phyloP scores from a whole-genome alignment of 2,113 vertebrate genomes.

The Clarias macrocephalus region DNA sequence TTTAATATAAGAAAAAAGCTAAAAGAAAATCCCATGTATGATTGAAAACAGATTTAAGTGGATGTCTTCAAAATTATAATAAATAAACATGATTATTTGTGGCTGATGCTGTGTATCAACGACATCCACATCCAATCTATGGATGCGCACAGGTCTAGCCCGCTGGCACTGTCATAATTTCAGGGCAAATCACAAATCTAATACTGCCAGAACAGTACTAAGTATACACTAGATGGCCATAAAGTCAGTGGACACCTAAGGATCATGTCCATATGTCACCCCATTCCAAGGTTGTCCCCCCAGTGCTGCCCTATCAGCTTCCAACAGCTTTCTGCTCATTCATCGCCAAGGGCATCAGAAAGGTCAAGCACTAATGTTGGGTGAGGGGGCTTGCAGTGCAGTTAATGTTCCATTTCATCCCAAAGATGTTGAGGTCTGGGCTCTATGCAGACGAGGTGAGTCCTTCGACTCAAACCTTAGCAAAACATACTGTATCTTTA shows the following conservation, averaged over 20 bases:
- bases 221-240: neutral
- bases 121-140: neutral
- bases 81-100: neutral
- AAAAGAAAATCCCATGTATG: neutral
- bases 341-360: neutral
- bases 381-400: neutral
- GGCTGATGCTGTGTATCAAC: neutral
- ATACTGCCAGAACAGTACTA: neutral
- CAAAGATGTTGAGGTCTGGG: neutral
- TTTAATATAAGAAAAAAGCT: neutral
- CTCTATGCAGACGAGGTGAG: no score
- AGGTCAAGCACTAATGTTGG: neutral
- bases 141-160: neutral
- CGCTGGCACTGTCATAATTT: neutral
- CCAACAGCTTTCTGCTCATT: neutral
- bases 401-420: neutral
- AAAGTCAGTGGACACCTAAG: neutral
- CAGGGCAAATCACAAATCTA: no score
- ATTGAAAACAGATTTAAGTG: neutral
- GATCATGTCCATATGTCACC: neutral
- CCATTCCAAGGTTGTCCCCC: neutral
- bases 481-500: neutral
- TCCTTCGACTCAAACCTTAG: neutral
- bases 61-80: neutral
- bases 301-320: neutral